Evolutionary conservation across 1,140 invertebrate genomes (phyloP).

Genomic region (Stenopsyche tienmushanensis): DNA sequence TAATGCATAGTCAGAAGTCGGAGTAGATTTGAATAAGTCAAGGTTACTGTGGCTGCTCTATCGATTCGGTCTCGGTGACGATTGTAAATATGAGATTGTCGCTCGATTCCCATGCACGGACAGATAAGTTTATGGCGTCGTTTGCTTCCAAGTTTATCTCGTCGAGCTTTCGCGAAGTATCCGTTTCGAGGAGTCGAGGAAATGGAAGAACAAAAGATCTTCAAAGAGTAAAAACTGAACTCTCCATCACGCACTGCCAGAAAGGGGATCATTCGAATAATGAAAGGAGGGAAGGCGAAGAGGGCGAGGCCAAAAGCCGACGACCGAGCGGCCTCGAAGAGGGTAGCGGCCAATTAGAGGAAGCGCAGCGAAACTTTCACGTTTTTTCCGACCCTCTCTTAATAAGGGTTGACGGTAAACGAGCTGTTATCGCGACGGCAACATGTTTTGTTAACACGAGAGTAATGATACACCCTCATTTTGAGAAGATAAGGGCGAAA

Average conservation of each 20-base stretch:
- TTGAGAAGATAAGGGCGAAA: neutral
- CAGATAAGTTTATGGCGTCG: neutral
- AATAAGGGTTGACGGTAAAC: constrained; percentile 18
- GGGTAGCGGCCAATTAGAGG: constrained; percentile 15
- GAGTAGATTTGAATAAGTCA: constrained; percentile 23
- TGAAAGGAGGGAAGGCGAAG: neutral
- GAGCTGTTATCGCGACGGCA: constrained; percentile 11
- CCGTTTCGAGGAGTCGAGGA: neutral
- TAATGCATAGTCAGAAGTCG: constrained; percentile 12
- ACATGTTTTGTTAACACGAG: constrained; percentile 9
- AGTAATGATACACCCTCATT: constrained; percentile 4
- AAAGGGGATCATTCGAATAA: constrained; percentile 19
- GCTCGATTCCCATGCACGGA: neutral
- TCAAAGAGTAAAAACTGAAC: neutral
- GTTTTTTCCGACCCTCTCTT: constrained; percentile 6
- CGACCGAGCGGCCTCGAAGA: constrained; percentile 8
- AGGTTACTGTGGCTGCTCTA: neutral
- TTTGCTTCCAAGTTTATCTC: too few species aligned
- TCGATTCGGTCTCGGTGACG: neutral
- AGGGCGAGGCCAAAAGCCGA: neutral
- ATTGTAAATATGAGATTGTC: neutral
- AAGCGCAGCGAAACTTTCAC: too few species aligned
- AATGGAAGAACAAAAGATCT: neutral
- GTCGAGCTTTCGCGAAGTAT: too few species aligned
- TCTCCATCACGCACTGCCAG: constrained; percentile 16